Conservation (phyloP, 2,113 vertebrate species). For the Melanostigma gelatinosum region DNA sequence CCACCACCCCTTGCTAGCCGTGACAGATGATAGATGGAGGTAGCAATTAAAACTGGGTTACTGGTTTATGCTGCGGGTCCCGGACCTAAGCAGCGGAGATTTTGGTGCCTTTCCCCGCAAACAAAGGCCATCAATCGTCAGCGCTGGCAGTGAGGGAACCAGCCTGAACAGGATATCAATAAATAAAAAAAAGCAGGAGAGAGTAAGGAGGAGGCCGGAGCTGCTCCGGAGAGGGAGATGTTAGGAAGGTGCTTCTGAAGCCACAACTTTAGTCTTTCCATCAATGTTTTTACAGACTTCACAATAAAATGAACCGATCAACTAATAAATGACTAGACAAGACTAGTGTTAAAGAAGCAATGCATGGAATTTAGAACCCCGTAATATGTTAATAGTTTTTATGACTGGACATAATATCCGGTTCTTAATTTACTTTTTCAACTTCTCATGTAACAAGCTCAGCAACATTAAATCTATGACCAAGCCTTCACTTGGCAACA, state of each 20-base stretch:
- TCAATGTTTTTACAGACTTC: background rate
- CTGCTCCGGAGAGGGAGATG: conserved; percentile 13
- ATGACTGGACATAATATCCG: background rate
- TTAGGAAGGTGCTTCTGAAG: conserved; percentile 7
- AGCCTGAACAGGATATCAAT: conserved; percentile 71
- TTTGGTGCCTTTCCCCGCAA: conserved; percentile 74
- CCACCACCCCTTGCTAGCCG: conserved; percentile 34
- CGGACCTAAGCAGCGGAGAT: conserved; percentile 70
- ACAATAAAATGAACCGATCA: conserved; percentile 1
- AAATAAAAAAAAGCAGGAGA: conserved; percentile 52
- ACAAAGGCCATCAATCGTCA: conserved; percentile 82
- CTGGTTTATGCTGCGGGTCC: conserved; percentile 78
- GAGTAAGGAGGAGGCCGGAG: conserved; percentile 41
- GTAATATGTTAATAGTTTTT: background rate
- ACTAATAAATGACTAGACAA: background rate
- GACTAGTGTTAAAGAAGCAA: background rate
- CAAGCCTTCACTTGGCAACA: conserved; percentile 67
- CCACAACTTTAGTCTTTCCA: background rate
- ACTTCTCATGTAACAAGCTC: conserved; percentile 72
- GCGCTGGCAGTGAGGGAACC: conserved; percentile 55
- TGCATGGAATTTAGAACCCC: background rate
- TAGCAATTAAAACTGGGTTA: conserved; percentile 86
- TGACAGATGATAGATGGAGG: conserved; percentile 82
- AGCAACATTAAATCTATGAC: conserved; percentile 75
- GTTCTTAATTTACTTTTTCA: conserved; percentile 31